Evolutionary conservation across 1,140 invertebrate genomes (phyloP).

Genomic region (Drosophila quadrilineata): DNA sequence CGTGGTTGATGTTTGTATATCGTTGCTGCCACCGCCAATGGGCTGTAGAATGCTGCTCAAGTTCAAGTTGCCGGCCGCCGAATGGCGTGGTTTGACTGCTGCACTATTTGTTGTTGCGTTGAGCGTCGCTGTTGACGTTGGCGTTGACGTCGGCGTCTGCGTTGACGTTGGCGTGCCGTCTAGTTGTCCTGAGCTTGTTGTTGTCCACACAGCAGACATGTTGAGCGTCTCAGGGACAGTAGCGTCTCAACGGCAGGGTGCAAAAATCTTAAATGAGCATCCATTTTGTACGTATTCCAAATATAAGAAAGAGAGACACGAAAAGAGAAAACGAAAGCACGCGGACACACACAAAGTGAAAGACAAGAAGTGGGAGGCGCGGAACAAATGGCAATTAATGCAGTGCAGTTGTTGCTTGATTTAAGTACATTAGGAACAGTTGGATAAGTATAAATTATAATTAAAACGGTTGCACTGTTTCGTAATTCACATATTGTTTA

Average conservation of each 20-base stretch:
- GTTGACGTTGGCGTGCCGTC: too few species aligned
- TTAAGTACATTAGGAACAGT: slow-evolving; percentile 54
- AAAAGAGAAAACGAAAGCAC: slow-evolving; percentile 6
- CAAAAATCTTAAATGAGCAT: slow-evolving; percentile 18
- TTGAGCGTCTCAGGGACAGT: slow-evolving; percentile 19
- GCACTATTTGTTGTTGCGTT: slow-evolving; percentile 4
- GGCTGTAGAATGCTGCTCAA: slow-evolving; percentile 17
- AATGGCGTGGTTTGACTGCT: slow-evolving; percentile 15
- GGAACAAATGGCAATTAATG: slow-evolving; percentile 18
- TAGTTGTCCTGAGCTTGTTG: slow-evolving; percentile 73
- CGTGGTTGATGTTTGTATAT: slow-evolving; percentile 20
- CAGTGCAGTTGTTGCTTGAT: too few species aligned
- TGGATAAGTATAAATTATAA: slow-evolving; percentile 27
- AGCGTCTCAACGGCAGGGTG: neutral
- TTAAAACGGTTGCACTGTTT: slow-evolving; percentile 17
- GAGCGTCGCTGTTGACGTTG: slow-evolving; percentile 75
- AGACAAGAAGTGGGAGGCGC: slow-evolving; percentile 12
- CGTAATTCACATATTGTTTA: slow-evolving; percentile 29
- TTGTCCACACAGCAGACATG: slow-evolving; percentile 83
- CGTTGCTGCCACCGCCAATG: slow-evolving; percentile 19
- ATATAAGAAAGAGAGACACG: slow-evolving; percentile 8
- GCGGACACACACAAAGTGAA: slow-evolving; percentile 4
- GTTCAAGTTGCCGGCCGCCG: slow-evolving; percentile 20
- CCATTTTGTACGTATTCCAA: slow-evolving; percentile 49
- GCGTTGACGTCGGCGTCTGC: slow-evolving; percentile 81